Conservation (phyloP, 92 coral and sea anemone species). For the Phenganax marumi region DNA sequence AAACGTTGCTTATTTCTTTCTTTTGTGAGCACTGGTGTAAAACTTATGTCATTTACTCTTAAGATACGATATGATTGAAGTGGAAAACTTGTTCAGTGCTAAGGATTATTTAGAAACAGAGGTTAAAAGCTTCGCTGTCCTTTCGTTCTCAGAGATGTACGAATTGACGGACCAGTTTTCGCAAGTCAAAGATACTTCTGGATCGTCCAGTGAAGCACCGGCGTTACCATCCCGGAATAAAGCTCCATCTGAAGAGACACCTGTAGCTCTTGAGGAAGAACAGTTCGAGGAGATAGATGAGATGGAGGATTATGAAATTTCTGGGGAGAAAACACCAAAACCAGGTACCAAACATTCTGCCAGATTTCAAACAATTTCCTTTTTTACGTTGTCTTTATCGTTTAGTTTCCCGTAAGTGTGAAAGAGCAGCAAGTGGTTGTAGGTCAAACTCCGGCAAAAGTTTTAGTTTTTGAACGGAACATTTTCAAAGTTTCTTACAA, state of each 20-base stretch:
- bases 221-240: conserved; percentile 13
- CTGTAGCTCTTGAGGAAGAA: background rate
- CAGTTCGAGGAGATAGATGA: conserved; percentile 9
- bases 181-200: conserved; percentile 18
- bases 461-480: no score
- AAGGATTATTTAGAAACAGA: no score
- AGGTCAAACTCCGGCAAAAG: no score
- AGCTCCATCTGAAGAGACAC: background rate
- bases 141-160: conserved; percentile 11
- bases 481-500: no score
- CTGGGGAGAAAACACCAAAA: background rate
- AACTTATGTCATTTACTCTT: no score
- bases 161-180: conserved; percentile 29
- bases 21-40: no score
- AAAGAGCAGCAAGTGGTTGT: no score
- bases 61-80: no score
- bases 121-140: background rate
- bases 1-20: no score
- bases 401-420: background rate
- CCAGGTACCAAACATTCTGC: conserved; percentile 3
- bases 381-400: background rate
- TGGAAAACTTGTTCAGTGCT: no score
- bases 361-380: no score
- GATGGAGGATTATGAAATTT: conserved; percentile 4
- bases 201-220: conserved; percentile 23